Conservation (phyloP, 2,888 invertebrate genomes). For the Euzophera pinguis region DNA sequence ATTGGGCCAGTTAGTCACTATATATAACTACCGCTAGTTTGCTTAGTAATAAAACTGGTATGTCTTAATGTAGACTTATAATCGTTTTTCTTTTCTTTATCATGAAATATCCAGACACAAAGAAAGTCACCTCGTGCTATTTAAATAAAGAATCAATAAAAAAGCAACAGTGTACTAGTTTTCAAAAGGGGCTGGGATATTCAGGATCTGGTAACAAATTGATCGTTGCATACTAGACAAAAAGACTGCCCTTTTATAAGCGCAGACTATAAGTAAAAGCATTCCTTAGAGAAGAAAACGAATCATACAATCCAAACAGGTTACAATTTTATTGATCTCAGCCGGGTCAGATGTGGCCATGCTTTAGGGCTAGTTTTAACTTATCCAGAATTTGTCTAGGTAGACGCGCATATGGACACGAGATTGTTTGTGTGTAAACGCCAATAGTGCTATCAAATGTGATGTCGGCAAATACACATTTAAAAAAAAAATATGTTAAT, state of each 20-base stretch:
- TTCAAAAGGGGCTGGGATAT: neutral
- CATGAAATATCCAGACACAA: neutral
- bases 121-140: neutral
- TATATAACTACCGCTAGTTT: neutral
- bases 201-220: neutral
- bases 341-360: neutral
- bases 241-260: neutral
- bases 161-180: neutral
- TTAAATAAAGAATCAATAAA: neutral
- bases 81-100: neutral
- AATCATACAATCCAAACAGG: conserved; percentile 1
- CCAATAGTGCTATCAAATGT: too few relatives aligned
- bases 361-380: too few relatives aligned
- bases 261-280: neutral
- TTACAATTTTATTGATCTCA: neutral
- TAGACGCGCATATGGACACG: too few relatives aligned
- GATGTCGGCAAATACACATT: too few relatives aligned
- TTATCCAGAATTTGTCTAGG: neutral
- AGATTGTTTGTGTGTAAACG: too few relatives aligned
- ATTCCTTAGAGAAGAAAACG: neutral
- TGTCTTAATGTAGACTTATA: too few relatives aligned
- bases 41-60: too few relatives aligned
- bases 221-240: neutral
- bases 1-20: too few relatives aligned
- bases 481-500: too few relatives aligned